Conservation (phyloP, 2,113 vertebrate species). For the Phaetusa simplex region DNA sequence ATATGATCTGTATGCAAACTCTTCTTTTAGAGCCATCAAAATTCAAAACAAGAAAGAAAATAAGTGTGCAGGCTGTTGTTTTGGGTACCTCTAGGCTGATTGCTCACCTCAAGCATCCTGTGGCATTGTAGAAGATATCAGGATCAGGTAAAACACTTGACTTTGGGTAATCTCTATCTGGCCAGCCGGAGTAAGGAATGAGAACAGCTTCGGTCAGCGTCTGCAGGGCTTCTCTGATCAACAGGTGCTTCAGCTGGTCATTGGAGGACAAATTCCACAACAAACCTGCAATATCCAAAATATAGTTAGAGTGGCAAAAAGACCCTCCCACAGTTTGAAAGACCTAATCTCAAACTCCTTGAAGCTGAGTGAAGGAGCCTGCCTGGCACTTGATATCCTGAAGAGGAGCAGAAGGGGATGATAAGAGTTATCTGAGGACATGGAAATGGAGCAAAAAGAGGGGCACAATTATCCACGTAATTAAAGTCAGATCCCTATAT, state of each 20-base stretch:
- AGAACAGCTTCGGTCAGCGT: constrained; percentile 81
- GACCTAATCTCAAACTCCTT: neutral
- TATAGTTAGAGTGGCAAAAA: neutral
- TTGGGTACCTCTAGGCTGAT: neutral
- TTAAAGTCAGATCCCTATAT: neutral
- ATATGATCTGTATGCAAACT: neutral
- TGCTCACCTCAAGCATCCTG: constrained; percentile 87
- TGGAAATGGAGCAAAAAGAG: neutral
- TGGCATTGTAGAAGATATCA: constrained; percentile 89
- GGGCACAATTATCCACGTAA: neutral
- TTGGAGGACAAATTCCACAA: constrained; percentile 97
- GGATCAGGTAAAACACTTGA: constrained; percentile 81
- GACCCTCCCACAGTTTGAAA: neutral
- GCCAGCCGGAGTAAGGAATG: constrained; percentile 90
- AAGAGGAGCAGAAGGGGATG: neutral
- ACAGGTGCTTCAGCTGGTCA: constrained; percentile 85
- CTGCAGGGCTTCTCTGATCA: constrained; percentile 75
- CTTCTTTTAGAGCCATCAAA: neutral
- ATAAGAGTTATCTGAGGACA: neutral
- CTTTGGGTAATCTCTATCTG: constrained; percentile 90
- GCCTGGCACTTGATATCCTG: neutral
- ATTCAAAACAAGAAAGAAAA: neutral
- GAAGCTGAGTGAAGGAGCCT: neutral
- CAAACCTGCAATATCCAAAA: constrained; percentile 77
- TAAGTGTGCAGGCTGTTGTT: neutral